Percentiles rank a stretch among this genome's conserved stretches.
Conservation (phyloP, 2,888 invertebrate species). For the Harmothoe impar region DNA sequence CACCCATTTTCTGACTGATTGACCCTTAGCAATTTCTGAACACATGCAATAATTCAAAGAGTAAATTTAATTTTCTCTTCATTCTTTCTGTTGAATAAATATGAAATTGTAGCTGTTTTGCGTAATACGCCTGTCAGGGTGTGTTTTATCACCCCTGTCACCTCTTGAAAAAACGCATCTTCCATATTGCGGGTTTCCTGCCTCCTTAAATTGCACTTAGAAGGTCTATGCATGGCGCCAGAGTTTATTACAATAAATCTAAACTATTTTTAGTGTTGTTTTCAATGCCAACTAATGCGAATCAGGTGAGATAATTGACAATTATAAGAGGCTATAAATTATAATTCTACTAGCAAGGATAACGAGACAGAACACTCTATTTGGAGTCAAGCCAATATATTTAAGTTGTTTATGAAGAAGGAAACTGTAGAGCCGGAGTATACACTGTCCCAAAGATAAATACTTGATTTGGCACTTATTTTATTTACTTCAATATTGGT, state of each 20-base stretch:
- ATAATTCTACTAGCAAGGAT: background rate
- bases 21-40: background rate
- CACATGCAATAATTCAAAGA: background rate
- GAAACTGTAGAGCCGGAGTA: background rate
- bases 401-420: background rate
- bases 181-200: background rate
- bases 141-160: background rate
- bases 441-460: background rate
- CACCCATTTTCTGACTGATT: slow-evolving; percentile 19
- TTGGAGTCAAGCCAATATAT: background rate
- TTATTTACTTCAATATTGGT: slow-evolving; percentile 31
- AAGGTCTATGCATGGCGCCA: background rate
- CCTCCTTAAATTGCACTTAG: slow-evolving; percentile 5
- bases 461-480: slow-evolving; percentile 42
- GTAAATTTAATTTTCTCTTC: background rate
- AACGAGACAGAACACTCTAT: background rate
- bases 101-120: background rate
- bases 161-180: background rate
- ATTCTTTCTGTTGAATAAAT: slow-evolving; percentile 15
- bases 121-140: background rate
- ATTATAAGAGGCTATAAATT: background rate
- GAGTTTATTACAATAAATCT: background rate
- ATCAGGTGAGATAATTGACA: slow-evolving; percentile 24
- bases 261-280: background rate
- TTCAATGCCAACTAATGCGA: background rate